Evolutionary conservation across 2,888 invertebrate genomes (phyloP), one percentile per base, ranked within the genome.

Genomic region (Ceratothoa steindachneri): DNA sequence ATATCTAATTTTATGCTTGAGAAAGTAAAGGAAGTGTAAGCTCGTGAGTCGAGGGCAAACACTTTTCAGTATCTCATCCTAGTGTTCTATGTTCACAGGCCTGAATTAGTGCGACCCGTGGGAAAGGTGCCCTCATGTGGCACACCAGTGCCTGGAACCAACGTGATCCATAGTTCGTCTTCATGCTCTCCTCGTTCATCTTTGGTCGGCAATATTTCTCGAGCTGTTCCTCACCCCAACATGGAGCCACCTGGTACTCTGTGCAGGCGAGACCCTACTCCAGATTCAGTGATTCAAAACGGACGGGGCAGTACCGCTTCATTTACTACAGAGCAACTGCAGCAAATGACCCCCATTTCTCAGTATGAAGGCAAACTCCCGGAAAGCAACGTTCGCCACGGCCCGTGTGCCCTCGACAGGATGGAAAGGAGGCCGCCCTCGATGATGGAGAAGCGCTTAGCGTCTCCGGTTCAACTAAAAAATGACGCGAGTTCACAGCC

Each of bases 321-420:
- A 82, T 84, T 24, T 51, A 72, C 72, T 12, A n/a, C n/a, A n/a
- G 30, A 30, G 5, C 53, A 30, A 55, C 15, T 29, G 7, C 9
- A 30, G 1, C 31, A 55, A 27, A 80, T 53, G 53, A 87, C 60
- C 87, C 89, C 75, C 87, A 88, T 31, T 89, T 89, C 64, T 91
- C 92, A 28, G 92, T 93, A 85, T 93, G 93, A 93, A 93, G 1
- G 93, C 93, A 12, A 82, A 82, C 70, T 82, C 22, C 55, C 15
- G 29, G 31, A 24, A 30, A 69, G 1, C 51, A 60, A n/a, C 55
- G 29, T 30, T 24, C 66, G 41, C 66, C 28, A 31, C 7, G 30
- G 53, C 30, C 60, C 31, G 9, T 52, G 7, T 29, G 30, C 19
- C 28, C 30, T 29, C 19, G 66, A 69, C 27, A 22, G 12, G 15